Evolutionary conservation across 2,888 invertebrate species (phyloP).

Genomic region (Acanthosoma haemorrhoidale): DNA sequence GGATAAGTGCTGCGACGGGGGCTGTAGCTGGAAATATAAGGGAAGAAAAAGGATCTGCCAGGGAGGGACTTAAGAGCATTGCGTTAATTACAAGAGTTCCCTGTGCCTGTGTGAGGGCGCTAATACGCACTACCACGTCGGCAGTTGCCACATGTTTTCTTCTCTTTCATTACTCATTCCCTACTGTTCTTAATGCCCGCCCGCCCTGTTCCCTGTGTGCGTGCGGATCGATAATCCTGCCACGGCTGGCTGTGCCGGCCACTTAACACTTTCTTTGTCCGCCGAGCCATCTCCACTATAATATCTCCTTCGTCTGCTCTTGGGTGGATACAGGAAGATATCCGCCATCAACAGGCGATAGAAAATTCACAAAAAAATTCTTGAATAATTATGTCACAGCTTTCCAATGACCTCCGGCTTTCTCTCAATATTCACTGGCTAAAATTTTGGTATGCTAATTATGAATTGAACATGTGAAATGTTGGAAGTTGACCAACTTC

Average conservation of each 20-base stretch:
- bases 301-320: too few relatives aligned
- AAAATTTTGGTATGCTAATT: neutral
- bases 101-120: neutral
- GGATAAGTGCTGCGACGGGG: neutral
- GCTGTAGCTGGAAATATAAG: neutral
- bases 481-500: too few relatives aligned
- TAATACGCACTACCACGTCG: neutral
- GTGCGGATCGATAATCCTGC: neutral
- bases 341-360: neutral
- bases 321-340: too few relatives aligned
- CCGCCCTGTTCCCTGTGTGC: neutral
- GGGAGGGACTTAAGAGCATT: conserved; percentile 15
- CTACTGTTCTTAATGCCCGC: conserved; percentile 19
- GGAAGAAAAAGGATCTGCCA: conserved; percentile 18
- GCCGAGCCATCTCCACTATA: neutral
- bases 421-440: neutral
- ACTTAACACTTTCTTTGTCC: conserved; percentile 25
- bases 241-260: neutral
- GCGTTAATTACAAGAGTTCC: conserved; percentile 12
- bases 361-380: too few relatives aligned
- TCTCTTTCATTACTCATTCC: conserved; percentile 24
- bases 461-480: neutral
- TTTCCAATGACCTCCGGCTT: neutral
- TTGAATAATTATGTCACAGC: neutral
- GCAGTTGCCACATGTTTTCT: conserved; percentile 14